Conservation (phyloP, 1,140 invertebrate genomes). For the Achroia grisella region DNA sequence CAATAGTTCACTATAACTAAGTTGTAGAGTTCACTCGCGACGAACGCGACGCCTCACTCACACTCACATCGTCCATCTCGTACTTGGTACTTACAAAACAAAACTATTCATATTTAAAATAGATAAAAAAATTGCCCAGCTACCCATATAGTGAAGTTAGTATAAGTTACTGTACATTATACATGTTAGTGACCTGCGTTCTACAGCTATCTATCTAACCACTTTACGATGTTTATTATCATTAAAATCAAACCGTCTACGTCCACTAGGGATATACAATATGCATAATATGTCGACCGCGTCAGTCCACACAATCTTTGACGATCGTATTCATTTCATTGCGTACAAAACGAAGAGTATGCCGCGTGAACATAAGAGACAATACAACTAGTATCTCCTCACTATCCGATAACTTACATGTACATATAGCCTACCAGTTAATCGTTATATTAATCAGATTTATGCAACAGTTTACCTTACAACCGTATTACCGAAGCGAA, state of each 20-base stretch:
- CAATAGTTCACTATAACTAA: background rate
- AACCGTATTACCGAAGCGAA: conserved; percentile 52
- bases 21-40: background rate
- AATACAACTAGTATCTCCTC: conserved; percentile 21
- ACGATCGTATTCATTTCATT: background rate
- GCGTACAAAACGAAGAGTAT: background rate
- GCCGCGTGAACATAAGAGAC: background rate
- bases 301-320: no score
- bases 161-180: conserved; percentile 66
- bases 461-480: conserved; percentile 53
- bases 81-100: conserved; percentile 33
- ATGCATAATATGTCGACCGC: background rate
- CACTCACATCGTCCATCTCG: conserved; percentile 38
- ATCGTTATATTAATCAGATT: conserved; percentile 62
- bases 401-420: conserved; percentile 33
- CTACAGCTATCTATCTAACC: conserved; percentile 51
- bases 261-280: conserved; percentile 15
- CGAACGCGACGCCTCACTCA: background rate
- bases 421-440: conserved; percentile 40
- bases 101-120: conserved; percentile 63
- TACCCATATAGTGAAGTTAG: conserved; percentile 70
- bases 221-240: conserved; percentile 18
- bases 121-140: conserved; percentile 68
- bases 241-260: conserved; percentile 15
- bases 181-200: conserved; percentile 48